Conservation (phyloP, 37 sponge, comb jelly and placozoan genomes). For the Sycon ciliatum region DNA sequence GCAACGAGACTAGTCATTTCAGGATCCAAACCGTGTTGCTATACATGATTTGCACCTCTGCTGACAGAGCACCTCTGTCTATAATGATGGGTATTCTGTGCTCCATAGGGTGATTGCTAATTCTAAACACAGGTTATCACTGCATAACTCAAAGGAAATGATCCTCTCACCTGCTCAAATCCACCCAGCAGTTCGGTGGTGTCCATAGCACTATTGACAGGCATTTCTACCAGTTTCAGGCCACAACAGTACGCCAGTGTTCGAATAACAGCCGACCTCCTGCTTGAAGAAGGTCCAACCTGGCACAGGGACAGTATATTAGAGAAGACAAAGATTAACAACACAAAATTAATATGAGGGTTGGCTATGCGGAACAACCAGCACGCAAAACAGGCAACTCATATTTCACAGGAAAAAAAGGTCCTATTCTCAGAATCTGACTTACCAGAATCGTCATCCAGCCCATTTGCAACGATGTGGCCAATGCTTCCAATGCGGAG, state of each 20-base stretch:
- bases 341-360: neutral
- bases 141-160: no score
- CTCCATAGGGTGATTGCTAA: no score
- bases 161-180: slow-evolving; percentile 75
- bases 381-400: neutral
- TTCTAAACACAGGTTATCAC: no score
- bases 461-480: slow-evolving; percentile 59
- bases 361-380: neutral
- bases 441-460: slow-evolving; percentile 90
- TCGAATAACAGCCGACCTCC: slow-evolving; percentile 62
- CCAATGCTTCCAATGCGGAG: slow-evolving; percentile 61
- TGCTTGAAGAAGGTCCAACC: slow-evolving; percentile 67
- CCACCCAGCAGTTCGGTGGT: slow-evolving; percentile 86
- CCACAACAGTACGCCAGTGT: slow-evolving; percentile 69
- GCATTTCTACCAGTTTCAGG: slow-evolving; percentile 74
- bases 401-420: neutral
- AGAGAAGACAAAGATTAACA: neutral
- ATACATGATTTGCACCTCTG: no score
- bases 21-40: no score
- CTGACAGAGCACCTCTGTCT: no score
- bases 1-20: no score
- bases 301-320: slow-evolving; percentile 6
- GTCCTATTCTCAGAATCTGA: neutral
- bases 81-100: no score
- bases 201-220: slow-evolving; percentile 83